These are phyloP conservation scores for Rattus norvegicus DNA, from an alignment of 2,113 vertebrate genomes.

Conservation along the genomic window DNA sequence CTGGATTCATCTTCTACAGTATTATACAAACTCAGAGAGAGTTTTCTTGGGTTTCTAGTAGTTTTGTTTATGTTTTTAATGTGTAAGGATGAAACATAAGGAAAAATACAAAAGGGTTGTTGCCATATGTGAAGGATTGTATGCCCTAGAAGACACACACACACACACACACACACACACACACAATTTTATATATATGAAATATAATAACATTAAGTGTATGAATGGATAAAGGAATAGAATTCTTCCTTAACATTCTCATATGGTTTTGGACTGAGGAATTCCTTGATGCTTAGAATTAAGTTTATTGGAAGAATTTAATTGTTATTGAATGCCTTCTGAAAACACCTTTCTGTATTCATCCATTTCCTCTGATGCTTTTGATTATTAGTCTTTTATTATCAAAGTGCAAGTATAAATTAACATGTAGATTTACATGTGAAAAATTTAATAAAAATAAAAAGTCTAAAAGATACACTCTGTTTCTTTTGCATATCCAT, in stretches of 20 bases:
- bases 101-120: neutral
- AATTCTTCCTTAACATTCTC: neutral
- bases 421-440: neutral
- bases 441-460: neutral
- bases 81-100: neutral
- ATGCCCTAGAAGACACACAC: no score
- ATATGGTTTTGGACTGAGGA: neutral
- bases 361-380: neutral
- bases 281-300: neutral
- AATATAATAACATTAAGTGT: neutral
- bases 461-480: neutral
- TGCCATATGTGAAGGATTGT: no score
- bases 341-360: neutral
- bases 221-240: neutral
- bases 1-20: neutral
- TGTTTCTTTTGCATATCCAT: neutral
- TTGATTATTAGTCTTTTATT: neutral
- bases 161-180: no score
- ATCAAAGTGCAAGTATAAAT: neutral
- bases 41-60: neutral
- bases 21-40: neutral
- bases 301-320: neutral
- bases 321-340: neutral
- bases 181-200: neutral
- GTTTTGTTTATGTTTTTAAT: neutral